Conservation (phyloP, 2,797 vertebrate genomes). For the Parotocinclus haroldoi region DNA sequence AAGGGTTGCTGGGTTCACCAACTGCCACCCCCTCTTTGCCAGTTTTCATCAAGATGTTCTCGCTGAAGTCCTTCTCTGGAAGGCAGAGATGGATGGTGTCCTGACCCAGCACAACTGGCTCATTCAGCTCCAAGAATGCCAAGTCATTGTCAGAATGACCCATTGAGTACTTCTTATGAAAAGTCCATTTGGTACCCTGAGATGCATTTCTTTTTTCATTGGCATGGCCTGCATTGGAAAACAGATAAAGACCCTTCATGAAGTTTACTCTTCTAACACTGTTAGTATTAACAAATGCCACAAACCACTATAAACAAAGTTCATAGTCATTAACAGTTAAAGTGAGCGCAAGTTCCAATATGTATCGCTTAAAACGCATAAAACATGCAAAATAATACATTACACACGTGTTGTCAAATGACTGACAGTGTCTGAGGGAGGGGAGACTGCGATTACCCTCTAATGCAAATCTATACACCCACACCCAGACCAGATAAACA, state of each 20-base stretch:
- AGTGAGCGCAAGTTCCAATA: too few relatives aligned
- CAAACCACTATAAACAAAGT: too few relatives aligned
- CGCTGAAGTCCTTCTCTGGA: slow-evolving; percentile 82
- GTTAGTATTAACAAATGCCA: too few relatives aligned
- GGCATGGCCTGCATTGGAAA: neutral
- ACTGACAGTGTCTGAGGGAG: too few relatives aligned
- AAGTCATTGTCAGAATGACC: slow-evolving; percentile 71
- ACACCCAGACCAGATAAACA: too few relatives aligned
- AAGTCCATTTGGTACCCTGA: neutral
- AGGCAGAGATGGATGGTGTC: slow-evolving; percentile 72
- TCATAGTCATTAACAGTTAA: too few relatives aligned
- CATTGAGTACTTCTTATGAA: slow-evolving; percentile 64
- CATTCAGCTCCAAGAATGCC: slow-evolving; percentile 72
- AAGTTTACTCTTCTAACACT: too few relatives aligned
- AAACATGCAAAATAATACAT: too few relatives aligned
- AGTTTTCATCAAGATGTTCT: slow-evolving; percentile 77
- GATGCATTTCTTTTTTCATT: slow-evolving; percentile 14
- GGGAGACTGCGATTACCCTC: too few relatives aligned
- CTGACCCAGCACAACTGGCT: slow-evolving; percentile 56
- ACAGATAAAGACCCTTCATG: neutral
- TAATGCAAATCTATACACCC: too few relatives aligned
- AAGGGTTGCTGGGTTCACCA: slow-evolving; percentile 30
- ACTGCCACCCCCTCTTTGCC: slow-evolving; percentile 55
- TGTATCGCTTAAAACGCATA: too few relatives aligned
- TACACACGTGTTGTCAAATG: too few relatives aligned